Evolutionary conservation across 2,113 vertebrate genomes (phyloP), one percentile per base, ranked within the genome.

Genomic region (Tringa solitaria): DNA sequence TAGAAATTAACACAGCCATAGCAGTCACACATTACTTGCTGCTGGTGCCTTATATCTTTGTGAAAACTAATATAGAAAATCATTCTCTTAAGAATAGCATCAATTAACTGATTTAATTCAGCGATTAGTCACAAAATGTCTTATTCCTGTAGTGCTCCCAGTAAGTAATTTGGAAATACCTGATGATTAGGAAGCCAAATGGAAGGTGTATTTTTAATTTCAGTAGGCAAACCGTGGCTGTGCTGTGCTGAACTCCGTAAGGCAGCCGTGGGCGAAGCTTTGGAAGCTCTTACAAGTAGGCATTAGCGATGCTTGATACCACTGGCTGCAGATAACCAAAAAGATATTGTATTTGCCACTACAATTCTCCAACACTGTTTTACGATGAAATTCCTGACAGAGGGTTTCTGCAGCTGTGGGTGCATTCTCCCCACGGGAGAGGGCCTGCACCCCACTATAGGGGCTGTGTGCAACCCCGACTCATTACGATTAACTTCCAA

Each of bases 61-160:
- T 97, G 93, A 96, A 96, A 96, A 95, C 94, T 95, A 95, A 94
- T 96, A 95, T 57, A 96, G 91, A 95, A 96, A 96, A 96, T 94
- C 91, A 95, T 97, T 96, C 96, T 97, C 96, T 95, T 97, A 97
- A 95, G 96, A 96, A 96, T 95, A 97, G 93, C 92, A 96, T 96
- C 94, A 96, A 96, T 96, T 96, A 96, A 85, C 93, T 94, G 96
- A 93, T 96, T 96, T 96, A 96, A 94, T 95, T 96, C 94, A 83
- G 91, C 11, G 45, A 95, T 97, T 96, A 96, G 93, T 96, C 93
- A 95, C 89, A 95, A 96, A 96, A 96, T 95, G 94, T 95, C 95
- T 95, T 95, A 92, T 76, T 96, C 92, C 84, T 93, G 65, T 84
- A 92, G 65, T 65, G 91, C 63, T 92, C 87, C 67, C 77, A 83